Base-by-base conservation (phyloP, 2,797 vertebrate species). In the Hippoglossus hippoglossus region DNA sequence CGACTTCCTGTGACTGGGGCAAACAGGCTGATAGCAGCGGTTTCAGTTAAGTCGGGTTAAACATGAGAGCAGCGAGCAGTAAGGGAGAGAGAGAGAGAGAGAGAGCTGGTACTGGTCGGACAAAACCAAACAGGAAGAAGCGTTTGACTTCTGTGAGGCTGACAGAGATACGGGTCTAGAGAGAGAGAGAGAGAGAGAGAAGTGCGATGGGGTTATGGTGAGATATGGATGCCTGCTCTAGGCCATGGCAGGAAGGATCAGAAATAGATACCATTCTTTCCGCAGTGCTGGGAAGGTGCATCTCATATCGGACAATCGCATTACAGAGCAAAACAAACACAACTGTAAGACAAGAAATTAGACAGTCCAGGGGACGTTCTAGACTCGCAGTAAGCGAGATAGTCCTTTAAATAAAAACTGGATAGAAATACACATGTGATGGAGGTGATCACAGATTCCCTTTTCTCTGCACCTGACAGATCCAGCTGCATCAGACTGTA, bases 91-190 rank as follows among this genome's bases (percentile, higher is more conserved):
- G 18, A 46, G 16, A 82, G 65, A 84, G 65, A 80, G 68, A 83
- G 62, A 80, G 66, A 52, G 25, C 44, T 61, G 68, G 79, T 80
- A 76, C 63, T 83, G 79, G 75, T 82, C 77, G 79, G 88, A 87
- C 86, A 85, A 89, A 46, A 87, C 79, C 81, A 89, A 87, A 91
- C 89, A 93, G 92, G 92, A 93, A 91, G 73, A 65, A 69, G 46
- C 16, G 3, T 87, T 87, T 87, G 66, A 78, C 76, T 19, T 81
- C 71, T 83, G 61, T 50, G 61, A 82, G 75, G 69, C 83, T 90
- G 88, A 87, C 79, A 89, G 76, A 91, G 89, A 91, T 91, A 91
- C 59, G 65, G 73, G 69, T 76, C 66, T 71, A 64, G 68, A 82
- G 34, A 36, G 34, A 36, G 31, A 34, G 34, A 36, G 34, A 36